A percentile compares a stretch with the other conserved stretches of the same genome.
phyloP scores from a whole-genome alignment of 2,797 vertebrate genomes.

The Oryzias dopingdopingensis region DNA sequence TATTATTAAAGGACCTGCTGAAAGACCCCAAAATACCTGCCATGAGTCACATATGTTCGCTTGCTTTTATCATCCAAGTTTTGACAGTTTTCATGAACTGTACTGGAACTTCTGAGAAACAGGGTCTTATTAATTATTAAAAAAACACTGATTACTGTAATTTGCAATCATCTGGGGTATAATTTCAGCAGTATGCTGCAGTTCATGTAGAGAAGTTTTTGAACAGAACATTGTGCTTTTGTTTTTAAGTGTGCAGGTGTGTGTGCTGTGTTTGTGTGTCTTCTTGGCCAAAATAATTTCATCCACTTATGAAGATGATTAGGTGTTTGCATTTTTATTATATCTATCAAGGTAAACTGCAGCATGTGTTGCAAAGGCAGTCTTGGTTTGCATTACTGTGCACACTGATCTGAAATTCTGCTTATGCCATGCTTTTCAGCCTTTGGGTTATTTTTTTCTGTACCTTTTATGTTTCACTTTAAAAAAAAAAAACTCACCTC shows the following conservation, averaged over 20 bases:
- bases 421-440: not conserved
- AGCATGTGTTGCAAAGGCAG: constrained; percentile 12
- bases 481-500: constrained; percentile 1
- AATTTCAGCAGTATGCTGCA: constrained; percentile 29
- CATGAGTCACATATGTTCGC: constrained; percentile 45
- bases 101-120: constrained; percentile 22
- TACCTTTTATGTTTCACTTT: constrained; percentile 14
- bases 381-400: constrained; percentile 2
- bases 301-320: constrained; percentile 37
- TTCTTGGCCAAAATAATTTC: constrained; percentile 18
- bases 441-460: constrained; percentile 10
- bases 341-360: constrained; percentile 17
- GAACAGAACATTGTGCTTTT: constrained; percentile 19
- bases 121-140: constrained; percentile 40
- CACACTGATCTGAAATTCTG: constrained; percentile 11
- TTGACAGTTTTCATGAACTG: constrained; percentile 27
- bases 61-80: constrained; percentile 29
- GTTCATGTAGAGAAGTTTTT: constrained; percentile 23
- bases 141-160: constrained; percentile 39
- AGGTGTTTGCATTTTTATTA: constrained; percentile 1
- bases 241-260: not conserved
- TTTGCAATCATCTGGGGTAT: constrained; percentile 48
- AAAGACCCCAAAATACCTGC: constrained; percentile 58
- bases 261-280: constrained; percentile 3
- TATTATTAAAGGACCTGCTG: constrained; percentile 53